A percentile compares a stretch with the other conserved stretches of the same genome.
These are phyloP conservation scores for Amyelois transitella DNA, from an alignment of 1,140 invertebrate genomes.

Conservation along the genomic window DNA sequence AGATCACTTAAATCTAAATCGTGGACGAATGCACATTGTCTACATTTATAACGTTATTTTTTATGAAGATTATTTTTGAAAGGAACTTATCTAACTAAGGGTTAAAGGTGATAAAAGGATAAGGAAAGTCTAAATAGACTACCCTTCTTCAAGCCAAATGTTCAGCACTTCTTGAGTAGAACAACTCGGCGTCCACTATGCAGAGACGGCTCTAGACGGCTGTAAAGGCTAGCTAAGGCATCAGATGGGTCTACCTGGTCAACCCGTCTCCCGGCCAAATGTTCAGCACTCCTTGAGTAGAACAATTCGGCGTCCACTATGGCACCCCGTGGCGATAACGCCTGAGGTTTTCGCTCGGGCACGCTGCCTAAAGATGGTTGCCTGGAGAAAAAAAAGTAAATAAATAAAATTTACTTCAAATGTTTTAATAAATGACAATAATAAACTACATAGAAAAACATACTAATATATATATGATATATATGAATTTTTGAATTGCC, in stretches of 20 bases:
- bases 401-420: no score
- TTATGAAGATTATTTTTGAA: neutral
- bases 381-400: neutral
- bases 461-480: no score
- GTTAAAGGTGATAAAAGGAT: neutral
- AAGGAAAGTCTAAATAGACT: no score
- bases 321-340: conserved; percentile 51
- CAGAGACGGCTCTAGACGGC: neutral
- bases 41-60: neutral
- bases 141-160: conserved; percentile 16
- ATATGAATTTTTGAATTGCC: no score
- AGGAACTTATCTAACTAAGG: neutral
- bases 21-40: no score
- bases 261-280: conserved; percentile 13
- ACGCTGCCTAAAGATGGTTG: neutral
- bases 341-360: conserved; percentile 25
- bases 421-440: no score
- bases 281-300: conserved; percentile 35
- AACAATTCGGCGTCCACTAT: conserved; percentile 61
- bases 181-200: conserved; percentile 58
- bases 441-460: no score
- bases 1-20: no score
- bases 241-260: no score
- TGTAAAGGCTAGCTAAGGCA: neutral
- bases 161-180: conserved; percentile 38